A percentile compares a stretch with the other conserved stretches of the same genome.
Conservation (phyloP, 1,140 invertebrate species). For the Aphaenogaster floridana region DNA sequence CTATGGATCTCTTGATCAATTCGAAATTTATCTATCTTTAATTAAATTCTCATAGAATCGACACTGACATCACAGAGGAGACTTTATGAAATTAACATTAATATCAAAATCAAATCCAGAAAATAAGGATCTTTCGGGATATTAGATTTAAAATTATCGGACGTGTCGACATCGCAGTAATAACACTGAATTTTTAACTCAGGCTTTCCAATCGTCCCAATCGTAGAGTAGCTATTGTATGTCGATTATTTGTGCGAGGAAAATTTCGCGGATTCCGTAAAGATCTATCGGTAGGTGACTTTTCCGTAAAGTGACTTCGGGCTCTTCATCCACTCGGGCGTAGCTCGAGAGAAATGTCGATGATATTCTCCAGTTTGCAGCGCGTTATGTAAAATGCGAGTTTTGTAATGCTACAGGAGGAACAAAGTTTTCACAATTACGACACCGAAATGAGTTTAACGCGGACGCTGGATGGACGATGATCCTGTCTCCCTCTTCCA, state of each 20-base stretch:
- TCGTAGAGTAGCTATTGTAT: not conserved
- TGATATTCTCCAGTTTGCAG: conserved; percentile 36
- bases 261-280: conserved; percentile 63
- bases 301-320: conserved; percentile 44
- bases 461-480: conserved; percentile 1
- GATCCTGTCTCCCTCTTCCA: conserved; percentile 4
- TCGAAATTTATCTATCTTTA: not conserved
- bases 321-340: conserved; percentile 28
- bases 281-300: conserved; percentile 64
- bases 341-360: conserved; percentile 34
- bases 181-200: not conserved
- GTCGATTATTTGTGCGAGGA: conserved; percentile 62
- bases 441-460: conserved; percentile 46
- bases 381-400: conserved; percentile 56
- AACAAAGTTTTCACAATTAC: conserved; percentile 53
- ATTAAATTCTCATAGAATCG: not conserved
- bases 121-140: not conserved
- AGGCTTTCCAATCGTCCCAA: not conserved
- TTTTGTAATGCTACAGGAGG: conserved; percentile 38
- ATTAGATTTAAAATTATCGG: not conserved
- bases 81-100: not conserved
- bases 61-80: not conserved
- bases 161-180: not conserved
- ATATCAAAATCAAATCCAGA: conserved; percentile 1
- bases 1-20: not conserved